Evolutionary conservation across 2,113 vertebrate genomes (phyloP), one percentile per base, ranked within the genome.

Genomic region (Sceloporus undulatus): DNA sequence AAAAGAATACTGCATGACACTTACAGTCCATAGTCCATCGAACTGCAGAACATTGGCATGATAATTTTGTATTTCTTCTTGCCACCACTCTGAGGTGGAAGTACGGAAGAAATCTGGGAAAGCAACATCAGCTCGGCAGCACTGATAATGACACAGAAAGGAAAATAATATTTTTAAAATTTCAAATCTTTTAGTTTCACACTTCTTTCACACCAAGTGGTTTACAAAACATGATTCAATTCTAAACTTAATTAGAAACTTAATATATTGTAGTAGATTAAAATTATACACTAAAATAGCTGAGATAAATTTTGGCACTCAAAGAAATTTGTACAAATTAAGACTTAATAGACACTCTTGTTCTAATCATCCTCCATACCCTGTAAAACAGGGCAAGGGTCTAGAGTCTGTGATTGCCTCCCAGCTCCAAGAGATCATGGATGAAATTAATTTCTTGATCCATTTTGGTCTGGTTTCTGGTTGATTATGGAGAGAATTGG

Each of bases 11-110:
- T 5, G 52, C 82, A 48, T 73, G 52, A 54, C 85, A 97, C 98
- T 97, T 91, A 98, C 98, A 84, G 98, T 98, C 98, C 98, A 98
- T 38, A 98, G 38, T 52, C 98, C 98, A 91, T 98, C 98, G 95
- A 98, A 98, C 83, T 95, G 97, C 82, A 96, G 94, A 2, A 62
- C 79, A 0, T 92, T 73, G 29, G 95, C 91, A 0, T 98, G 97
- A 93, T 97, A 98, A 7, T 98, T 96, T 4, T 66, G 1, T 70
- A 98, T 97, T 95, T 98, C 97, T 62, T 29, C 91, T 5, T 65
- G 62, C 98, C 98, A 98, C 98, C 98, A 98, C 2, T 75, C 21
- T 38, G 94, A 93, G 9, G 98, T 98, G 4, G 23, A 27, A 21
- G 40, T 90, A 18, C 92, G 97, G 93, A 98, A 98, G 93, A 98